Base-by-base conservation (phyloP, 2,113 vertebrate genomes). In the Microtus oregoni region DNA sequence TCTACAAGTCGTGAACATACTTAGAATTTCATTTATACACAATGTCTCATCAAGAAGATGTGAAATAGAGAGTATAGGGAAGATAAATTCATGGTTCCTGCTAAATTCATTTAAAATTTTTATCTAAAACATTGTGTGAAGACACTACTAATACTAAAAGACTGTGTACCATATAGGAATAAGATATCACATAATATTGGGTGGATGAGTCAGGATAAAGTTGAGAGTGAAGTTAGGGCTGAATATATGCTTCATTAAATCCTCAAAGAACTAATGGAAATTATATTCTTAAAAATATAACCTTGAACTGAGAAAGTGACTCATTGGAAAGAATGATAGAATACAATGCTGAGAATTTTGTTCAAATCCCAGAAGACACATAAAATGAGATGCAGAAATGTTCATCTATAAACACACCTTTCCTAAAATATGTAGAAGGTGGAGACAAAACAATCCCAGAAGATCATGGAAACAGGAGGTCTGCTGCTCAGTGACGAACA, bases 81-180 rank as follows among this genome's bases (percentile, higher is more conserved):
- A 89, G 38, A 83, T 63, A 83, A 82, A 87, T 26, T 14, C 2
- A 17, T 2, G 12, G 17, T 26, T 72, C 30, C n/a, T 75, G 41
- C 3, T 20, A 88, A 24, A 83, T 58, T 2, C 38, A 81, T 28
- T 50, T 12, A 75, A 70, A 85, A 90, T 58, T 38, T 85, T 67
- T 79, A 1, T 67, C 32, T 72, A 20, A 28, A 90, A 75, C 89
- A 90, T 13, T 24, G 26, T 7, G 58, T 28, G 5, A 61, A 52
- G 22, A 47, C 28, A 47, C 30, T 50, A 8, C 17, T 58, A 75
- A 1, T 9, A 75, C n/a, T 52, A 41, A 10, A 76, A 92, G 55
- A 7, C 10, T 2, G n/a, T 13, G 70, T 15, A 22, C 0, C 55
- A 88, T 22, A 61, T 3, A 55, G 2, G 1, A 1, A 9, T 4